Base-by-base conservation (phyloP, 2,888 invertebrate species). In the Chalcosyrphus nemorum region DNA sequence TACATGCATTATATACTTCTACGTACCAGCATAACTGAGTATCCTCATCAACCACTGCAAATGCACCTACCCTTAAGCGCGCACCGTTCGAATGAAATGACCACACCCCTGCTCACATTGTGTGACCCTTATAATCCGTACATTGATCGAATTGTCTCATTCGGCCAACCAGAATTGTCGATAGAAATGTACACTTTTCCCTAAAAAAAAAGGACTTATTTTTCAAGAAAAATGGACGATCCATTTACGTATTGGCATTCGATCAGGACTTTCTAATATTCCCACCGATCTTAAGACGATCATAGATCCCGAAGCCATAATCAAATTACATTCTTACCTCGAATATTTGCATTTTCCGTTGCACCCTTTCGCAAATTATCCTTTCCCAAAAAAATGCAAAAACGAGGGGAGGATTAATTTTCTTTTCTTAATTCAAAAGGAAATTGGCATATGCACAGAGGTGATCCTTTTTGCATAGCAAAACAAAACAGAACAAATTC, bases 381-480 rank as follows among this genome's bases (percentile, higher is more conserved):
- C 56, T 43, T 50, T 75, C 38, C 7, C 52, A 45, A 38, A n/a
- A n/a, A n/a, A n/a, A 74, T 81, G 68, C 75, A 70, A 7, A 35
- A n/a, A n/a, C n/a, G n/a, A n/a, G n/a, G 19, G 5, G 50, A 35
- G 82, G 82, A 82, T 82, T 78, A 74, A 78, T 78, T 82, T 82
- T 78, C 82, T 82, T 80, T n/a, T 24, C 13, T 13, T 13, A 13
- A 19, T 15, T 35, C 9, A 9, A 32, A 35, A 17, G 19, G 35
- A 50, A 76, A 57, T 75, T 77, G 17, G 32, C 78, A 66, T 56
- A 57, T 38, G 41, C 59, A n/a, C n/a, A 61, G 52, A 78, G 15
- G 70, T 72, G 78, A 63, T 78, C 78, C 78, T 74, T 82, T 82
- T 82, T 82, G 78, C 82, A 77, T 82, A 65, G 38, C 24, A 54